Percentiles rank a stretch among this genome's conserved stretches.
Conservation (phyloP, 2,797 vertebrate genomes). For the Mastacembelus armatus region DNA sequence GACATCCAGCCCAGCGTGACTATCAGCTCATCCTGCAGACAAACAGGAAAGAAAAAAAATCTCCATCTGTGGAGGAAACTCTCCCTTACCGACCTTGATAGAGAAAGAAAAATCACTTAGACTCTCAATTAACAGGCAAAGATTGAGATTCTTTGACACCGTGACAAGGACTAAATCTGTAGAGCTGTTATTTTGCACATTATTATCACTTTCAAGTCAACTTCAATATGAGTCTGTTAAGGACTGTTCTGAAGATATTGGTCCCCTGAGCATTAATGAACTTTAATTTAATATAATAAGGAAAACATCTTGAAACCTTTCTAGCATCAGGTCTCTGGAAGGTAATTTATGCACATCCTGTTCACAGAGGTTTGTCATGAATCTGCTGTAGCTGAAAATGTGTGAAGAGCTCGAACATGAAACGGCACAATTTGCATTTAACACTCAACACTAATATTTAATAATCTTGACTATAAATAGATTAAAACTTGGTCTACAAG, state of each 20-base stretch:
- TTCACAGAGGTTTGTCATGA: too few relatives aligned
- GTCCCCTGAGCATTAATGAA: too few relatives aligned
- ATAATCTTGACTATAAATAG: too few relatives aligned
- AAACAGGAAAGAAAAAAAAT: background rate
- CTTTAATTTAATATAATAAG: too few relatives aligned
- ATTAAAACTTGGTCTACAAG: too few relatives aligned
- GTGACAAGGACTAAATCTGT: background rate
- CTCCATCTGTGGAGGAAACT: slow-evolving; percentile 17
- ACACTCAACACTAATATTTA: too few relatives aligned
- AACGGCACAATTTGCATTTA: too few relatives aligned
- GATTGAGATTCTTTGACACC: background rate
- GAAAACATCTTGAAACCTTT: too few relatives aligned
- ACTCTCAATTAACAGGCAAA: slow-evolving; percentile 18
- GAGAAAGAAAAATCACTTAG: slow-evolving; percentile 36
- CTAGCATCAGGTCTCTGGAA: too few relatives aligned
- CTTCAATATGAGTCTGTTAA: background rate
- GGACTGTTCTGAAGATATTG: background rate
- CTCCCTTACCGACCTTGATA: slow-evolving; percentile 31
- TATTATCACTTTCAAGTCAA: background rate
- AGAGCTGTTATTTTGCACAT: background rate
- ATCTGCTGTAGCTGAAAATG: too few relatives aligned
- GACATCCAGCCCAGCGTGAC: slow-evolving; percentile 25
- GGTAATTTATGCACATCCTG: too few relatives aligned
- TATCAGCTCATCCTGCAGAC: slow-evolving; percentile 28
- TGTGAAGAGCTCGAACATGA: too few relatives aligned